Percentiles rank a stretch among this genome's conserved stretches.
Evolutionary conservation across 2,113 vertebrate species (phyloP).

Genomic region (Trematomus loennbergii): DNA sequence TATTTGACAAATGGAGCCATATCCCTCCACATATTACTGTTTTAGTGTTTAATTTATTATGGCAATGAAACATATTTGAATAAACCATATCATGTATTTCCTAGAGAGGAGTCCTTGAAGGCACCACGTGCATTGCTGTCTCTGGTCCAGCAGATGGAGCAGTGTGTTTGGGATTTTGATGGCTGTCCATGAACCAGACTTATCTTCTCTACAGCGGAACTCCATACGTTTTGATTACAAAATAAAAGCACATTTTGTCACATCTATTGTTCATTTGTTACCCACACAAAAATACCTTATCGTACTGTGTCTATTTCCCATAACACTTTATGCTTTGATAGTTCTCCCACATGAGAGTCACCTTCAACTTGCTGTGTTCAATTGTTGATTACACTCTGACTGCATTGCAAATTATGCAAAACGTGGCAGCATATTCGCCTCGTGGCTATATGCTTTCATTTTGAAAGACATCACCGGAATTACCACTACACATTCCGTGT

Average conservation of each 20-base stretch:
- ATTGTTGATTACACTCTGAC: too few relatives aligned
- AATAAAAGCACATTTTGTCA: not conserved
- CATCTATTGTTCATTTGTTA: not conserved
- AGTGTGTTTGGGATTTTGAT: constrained; percentile 20
- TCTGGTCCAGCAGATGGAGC: constrained; percentile 59
- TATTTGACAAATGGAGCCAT: not conserved
- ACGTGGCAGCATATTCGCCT: not conserved
- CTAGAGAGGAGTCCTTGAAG: not conserved
- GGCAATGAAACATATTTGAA: not conserved
- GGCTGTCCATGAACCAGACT: not conserved
- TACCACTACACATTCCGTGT: accelerated
- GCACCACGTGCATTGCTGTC: constrained; percentile 18
- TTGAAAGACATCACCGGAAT: constrained; percentile 34
- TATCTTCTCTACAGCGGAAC: not conserved
- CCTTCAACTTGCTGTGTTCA: not conserved
- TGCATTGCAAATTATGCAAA: too few relatives aligned
- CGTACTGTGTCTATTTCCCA: not conserved
- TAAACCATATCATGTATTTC: not conserved
- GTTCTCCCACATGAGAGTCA: not conserved
- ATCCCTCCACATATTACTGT: not conserved
- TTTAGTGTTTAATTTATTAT: not conserved
- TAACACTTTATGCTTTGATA: not conserved
- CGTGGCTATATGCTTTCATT: constrained; percentile 12
- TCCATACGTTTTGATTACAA: not conserved
- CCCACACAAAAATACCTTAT: not conserved